Evolutionary conservation across 2,113 vertebrate species (phyloP).

Genomic region (Hiodon tergisus): DNA sequence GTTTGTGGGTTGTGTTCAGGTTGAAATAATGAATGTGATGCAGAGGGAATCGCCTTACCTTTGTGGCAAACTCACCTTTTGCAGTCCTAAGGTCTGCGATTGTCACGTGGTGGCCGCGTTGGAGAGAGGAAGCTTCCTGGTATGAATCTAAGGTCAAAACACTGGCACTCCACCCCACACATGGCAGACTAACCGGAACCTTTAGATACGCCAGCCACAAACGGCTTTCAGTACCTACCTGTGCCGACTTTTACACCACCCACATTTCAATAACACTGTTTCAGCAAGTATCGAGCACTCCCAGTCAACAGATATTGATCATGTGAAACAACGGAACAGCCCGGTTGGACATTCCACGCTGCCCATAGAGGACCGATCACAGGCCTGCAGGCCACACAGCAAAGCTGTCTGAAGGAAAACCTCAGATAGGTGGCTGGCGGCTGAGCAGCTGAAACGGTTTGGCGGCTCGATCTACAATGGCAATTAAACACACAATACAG

Average conservation of each 20-base stretch:
- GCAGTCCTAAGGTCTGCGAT: not conserved
- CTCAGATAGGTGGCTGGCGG: conserved; percentile 62
- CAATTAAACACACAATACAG: no score
- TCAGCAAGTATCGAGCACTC: no score
- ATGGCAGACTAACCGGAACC: no score
- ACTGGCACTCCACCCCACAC: no score
- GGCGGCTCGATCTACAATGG: not conserved
- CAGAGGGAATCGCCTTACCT: not conserved
- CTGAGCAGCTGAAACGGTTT: conserved; percentile 25
- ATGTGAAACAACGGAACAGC: no score
- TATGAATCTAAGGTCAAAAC: not conserved
- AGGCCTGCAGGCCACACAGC: not conserved
- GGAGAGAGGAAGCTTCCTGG: not conserved
- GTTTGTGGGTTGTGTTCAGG: no score
- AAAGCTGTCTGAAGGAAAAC: not conserved
- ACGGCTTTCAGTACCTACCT: no score
- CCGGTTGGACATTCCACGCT: not conserved
- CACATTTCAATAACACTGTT: no score
- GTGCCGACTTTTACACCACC: no score
- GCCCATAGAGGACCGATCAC: not conserved
- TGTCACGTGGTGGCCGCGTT: no score
- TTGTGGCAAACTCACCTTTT: conserved; percentile 8
- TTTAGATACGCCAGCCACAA: no score
- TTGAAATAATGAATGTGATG: not conserved
- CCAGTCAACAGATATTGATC: no score